These are phyloP conservation scores for Aproaerema taeniolella DNA, from an alignment of 2,888 invertebrate species.

Conservation along the genomic window DNA sequence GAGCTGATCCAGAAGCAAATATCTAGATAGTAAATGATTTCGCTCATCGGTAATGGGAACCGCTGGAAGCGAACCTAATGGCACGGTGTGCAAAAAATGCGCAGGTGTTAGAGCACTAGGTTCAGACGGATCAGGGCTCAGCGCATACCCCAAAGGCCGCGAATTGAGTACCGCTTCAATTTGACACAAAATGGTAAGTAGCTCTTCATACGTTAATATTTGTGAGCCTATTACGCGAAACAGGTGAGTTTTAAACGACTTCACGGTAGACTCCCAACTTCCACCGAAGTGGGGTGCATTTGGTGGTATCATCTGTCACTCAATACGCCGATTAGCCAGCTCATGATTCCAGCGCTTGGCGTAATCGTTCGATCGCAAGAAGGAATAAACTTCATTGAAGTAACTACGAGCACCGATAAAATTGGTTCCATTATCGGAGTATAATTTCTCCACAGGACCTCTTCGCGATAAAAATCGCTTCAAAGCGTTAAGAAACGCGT, in stretches of 20 bases:
- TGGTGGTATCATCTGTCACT: neutral
- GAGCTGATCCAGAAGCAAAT: conserved; percentile 3
- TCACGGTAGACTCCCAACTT: conserved; percentile 8
- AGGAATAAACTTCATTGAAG: conserved; percentile 13
- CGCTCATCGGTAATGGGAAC: neutral
- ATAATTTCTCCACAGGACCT: conserved; percentile 11
- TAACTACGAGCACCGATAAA: conserved; percentile 13
- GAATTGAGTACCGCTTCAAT: neutral
- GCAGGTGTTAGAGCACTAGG: neutral
- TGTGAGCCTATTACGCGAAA: conserved; percentile 2
- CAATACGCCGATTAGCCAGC: neutral
- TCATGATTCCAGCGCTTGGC: neutral
- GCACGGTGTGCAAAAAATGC: neutral
- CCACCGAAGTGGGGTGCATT: conserved; percentile 12
- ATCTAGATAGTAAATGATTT: neutral
- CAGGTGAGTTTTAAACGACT: conserved; percentile 2
- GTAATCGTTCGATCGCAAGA: conserved; percentile 4
- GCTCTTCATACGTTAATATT: conserved; percentile 1
- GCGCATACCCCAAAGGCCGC: neutral
- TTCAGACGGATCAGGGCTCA: neutral
- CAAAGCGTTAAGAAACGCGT: conserved; percentile 8
- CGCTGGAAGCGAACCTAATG: neutral
- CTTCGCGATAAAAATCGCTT: conserved; percentile 11
- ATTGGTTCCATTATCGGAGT: conserved; percentile 15
- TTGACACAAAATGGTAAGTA: neutral